These are phyloP conservation scores for Tenebrosternarchus preto DNA, from an alignment of 2,113 vertebrate species.

Conservation along the genomic window DNA sequence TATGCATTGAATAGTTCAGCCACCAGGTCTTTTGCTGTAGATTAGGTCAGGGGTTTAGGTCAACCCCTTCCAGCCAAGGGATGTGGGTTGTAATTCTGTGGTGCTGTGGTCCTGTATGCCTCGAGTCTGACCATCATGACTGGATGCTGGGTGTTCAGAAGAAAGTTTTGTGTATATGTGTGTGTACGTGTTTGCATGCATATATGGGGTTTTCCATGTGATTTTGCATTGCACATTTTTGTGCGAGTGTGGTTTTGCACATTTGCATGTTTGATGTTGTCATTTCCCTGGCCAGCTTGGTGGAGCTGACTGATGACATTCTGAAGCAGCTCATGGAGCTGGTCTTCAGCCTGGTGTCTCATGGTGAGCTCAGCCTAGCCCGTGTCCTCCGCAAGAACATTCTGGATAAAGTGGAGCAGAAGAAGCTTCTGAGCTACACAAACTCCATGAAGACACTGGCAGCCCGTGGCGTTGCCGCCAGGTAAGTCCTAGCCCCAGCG, in stretches of 20 bases:
- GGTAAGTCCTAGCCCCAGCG: slow-evolving; percentile 67
- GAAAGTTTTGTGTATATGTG: not conserved
- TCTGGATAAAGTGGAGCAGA: slow-evolving; percentile 90
- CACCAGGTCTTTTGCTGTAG: too few species aligned
- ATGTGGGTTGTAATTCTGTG: too few species aligned
- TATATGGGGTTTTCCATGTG: too few species aligned
- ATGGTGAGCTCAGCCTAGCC: slow-evolving; percentile 84
- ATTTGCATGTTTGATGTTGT: too few species aligned
- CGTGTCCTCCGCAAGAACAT: slow-evolving; percentile 86
- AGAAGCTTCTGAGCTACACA: slow-evolving; percentile 80
- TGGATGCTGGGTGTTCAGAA: not conserved
- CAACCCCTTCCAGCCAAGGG: too few species aligned
- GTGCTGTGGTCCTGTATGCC: too few species aligned
- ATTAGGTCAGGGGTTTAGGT: too few species aligned
- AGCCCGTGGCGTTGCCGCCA: slow-evolving; percentile 88
- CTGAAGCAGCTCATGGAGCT: slow-evolving; percentile 88
- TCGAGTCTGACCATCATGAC: too few species aligned
- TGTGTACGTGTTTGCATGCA: not conserved
- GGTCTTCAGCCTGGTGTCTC: slow-evolving; percentile 86
- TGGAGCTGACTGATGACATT: slow-evolving; percentile 89
- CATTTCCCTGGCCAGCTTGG: slow-evolving; percentile 70
- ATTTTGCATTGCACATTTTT: too few species aligned
- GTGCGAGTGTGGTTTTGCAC: too few species aligned
- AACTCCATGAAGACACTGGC: slow-evolving; percentile 85
- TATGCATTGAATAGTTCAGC: too few species aligned